Conservation (phyloP, 2,797 vertebrate species). For the Delichon dasypus region DNA sequence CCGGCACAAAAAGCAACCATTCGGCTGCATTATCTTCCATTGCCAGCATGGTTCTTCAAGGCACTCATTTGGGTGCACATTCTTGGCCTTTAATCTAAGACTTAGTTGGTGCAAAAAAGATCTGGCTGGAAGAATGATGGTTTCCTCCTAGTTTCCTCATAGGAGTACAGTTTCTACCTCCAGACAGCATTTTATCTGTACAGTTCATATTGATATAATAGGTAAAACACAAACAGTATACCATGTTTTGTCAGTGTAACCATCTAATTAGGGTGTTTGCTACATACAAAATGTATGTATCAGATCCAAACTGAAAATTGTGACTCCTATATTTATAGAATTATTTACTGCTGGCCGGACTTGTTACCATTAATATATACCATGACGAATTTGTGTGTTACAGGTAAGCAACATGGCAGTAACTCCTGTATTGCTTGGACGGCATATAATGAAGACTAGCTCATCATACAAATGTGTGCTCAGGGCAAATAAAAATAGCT, state of each 20-base stretch:
- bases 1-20: neutral
- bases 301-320: neutral
- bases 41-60: neutral
- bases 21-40: neutral
- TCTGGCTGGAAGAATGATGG: neutral
- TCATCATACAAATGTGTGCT: neutral
- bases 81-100: neutral
- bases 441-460: neutral
- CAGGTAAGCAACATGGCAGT: neutral
- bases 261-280: neutral
- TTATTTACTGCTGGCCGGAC: neutral
- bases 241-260: neutral
- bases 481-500: neutral
- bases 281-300: neutral
- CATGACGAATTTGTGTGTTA: neutral
- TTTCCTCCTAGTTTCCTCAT: neutral
- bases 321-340: neutral
- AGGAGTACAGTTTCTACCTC: neutral
- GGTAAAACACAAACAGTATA: neutral
- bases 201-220: neutral
- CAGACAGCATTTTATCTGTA: neutral
- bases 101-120: neutral
- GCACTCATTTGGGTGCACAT: accelerated
- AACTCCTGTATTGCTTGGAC: neutral
- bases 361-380: neutral